Evolutionary conservation across 2,113 vertebrate species (phyloP), one percentile per base, ranked within the genome.

Genomic region (Psettodes erumei): DNA sequence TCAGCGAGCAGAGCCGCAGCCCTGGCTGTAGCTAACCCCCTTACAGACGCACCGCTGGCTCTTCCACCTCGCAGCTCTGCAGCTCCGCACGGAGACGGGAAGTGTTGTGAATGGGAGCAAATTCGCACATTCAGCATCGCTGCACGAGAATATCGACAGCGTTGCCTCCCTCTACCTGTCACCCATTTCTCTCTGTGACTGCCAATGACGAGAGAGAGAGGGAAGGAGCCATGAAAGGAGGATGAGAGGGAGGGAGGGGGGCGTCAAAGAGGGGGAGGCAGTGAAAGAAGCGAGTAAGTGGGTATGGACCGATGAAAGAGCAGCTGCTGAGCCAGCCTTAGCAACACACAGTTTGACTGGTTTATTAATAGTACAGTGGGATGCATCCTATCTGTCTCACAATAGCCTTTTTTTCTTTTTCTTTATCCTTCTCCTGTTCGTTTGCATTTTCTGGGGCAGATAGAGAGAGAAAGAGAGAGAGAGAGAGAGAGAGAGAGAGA

Each of bases 281-380:
- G 75, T 33, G 42, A 79, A 72, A 48, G 72, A 77, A 42, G 55
- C 8, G 53, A 81, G 73, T 27, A 79, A 68, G 71, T n/a, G 83
- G 78, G 79, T 72, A 72, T 84, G 70, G 63, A 84, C 53, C 58
- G 86, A 89, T 81, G 89, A 88, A 86, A 88, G 85, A 77, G 82
- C 0, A 61, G 85, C 82, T 90, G 83, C 89, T 90, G 87, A 90
- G 83, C 86, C 79, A 92, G 91, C 93, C 94, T 92, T 94, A 94
- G 94, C 94, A 94, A 94, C 94, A 93, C 90, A 84, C 80, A 92
- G 88, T 92, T 85, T 88, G 86, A 86, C 82, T 59, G 79, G 80
- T 90, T 91, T 95, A 95, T 95, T 94, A 94, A 91, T 94, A 94
- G 94, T 90, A 86, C 90, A 80, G 85, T 66, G 77, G 87, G 83